Conservation (phyloP, 2,113 vertebrate genomes). For the Gavialis gangeticus region DNA sequence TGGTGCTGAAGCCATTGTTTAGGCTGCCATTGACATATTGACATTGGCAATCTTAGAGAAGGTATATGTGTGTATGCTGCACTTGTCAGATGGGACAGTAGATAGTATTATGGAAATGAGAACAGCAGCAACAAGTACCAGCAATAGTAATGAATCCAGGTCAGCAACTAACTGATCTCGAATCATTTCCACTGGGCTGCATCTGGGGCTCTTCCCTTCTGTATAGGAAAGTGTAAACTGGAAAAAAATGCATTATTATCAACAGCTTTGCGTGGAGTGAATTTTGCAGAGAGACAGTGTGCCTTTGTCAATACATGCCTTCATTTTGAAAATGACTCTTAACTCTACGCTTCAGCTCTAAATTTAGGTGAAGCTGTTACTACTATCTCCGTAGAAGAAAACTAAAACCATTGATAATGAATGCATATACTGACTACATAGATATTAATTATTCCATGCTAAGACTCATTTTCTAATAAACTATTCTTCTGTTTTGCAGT, state of each 20-base stretch:
- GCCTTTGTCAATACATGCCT: background rate
- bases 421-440: background rate
- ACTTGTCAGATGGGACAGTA: background rate
- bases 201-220: background rate
- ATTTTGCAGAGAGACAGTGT: background rate
- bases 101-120: background rate
- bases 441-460: background rate
- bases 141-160: background rate
- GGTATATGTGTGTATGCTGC: background rate
- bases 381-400: background rate
- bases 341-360: background rate
- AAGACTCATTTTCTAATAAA: background rate
- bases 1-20: background rate
- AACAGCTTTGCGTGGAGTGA: background rate
- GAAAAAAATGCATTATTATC: background rate
- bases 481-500: background rate
- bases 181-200: background rate
- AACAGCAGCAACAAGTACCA: background rate
- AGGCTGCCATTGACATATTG: accelerated
- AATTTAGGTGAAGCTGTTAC: background rate
- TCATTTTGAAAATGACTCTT: background rate
- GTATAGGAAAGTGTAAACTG: background rate
- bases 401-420: background rate
- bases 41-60: no score
- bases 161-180: background rate